A percentile compares a stretch with the other conserved stretches of the same genome.
Conservation (phyloP, 2,888 invertebrate genomes). For the Nephrotoma appendiculata region DNA sequence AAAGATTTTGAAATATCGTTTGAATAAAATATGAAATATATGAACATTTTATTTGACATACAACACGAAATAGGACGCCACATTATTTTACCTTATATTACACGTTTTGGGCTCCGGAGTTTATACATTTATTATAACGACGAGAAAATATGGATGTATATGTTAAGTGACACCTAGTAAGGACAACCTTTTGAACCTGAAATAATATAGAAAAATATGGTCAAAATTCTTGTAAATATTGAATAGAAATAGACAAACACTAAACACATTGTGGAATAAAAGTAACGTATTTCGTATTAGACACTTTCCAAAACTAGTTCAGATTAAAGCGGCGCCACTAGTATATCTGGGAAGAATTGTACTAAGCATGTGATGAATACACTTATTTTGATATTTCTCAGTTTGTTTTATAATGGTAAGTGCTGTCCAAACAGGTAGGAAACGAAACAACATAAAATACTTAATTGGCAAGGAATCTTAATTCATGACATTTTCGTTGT, state of each 20-base stretch:
- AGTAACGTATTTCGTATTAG: no score
- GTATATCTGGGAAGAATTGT: no score
- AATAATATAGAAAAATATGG: neutral
- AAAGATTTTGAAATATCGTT: neutral
- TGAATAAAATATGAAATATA: neutral
- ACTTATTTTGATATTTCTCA: no score
- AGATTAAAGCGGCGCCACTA: no score
- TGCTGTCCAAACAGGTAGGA: no score
- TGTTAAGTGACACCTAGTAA: neutral
- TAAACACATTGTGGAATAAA: no score
- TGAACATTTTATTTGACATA: neutral
- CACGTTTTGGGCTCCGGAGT: neutral
- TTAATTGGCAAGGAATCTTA: no score
- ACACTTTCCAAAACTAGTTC: no score
- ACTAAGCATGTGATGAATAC: no score
- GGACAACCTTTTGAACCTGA: neutral
- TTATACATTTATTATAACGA: neutral
- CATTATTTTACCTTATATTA: neutral
- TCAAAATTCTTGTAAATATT: neutral
- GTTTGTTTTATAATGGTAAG: no score
- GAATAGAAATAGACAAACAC: neutral
- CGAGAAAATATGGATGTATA: neutral
- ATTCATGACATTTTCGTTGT: no score
- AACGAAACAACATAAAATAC: no score
- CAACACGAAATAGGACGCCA: neutral